phyloP scores from a whole-genome alignment of 2,113 vertebrate species.

The Nibea coibor region DNA sequence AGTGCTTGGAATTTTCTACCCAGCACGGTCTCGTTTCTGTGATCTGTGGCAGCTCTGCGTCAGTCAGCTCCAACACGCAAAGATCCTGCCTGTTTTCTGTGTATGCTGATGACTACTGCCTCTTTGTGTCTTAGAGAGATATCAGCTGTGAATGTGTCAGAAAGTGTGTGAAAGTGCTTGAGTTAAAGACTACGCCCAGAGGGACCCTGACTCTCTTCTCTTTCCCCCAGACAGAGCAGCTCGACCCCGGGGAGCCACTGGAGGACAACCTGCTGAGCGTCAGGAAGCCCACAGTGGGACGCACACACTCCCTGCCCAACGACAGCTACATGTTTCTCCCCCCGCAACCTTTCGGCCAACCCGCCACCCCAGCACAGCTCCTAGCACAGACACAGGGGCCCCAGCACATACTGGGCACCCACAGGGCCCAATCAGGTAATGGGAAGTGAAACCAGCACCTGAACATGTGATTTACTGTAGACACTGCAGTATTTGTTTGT shows the following conservation, averaged over 20 bases:
- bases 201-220: conserved; percentile 40
- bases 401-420: conserved; percentile 71
- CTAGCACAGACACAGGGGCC: conserved; percentile 80
- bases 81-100: conserved; percentile 65
- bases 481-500: not conserved
- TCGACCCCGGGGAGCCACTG: conserved; percentile 39
- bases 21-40: conserved; percentile 37
- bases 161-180: conserved; percentile 41
- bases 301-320: conserved; percentile 95
- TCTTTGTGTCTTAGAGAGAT: conserved; percentile 46
- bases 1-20: not conserved
- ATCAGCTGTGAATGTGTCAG: conserved; percentile 49
- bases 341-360: conserved; percentile 38
- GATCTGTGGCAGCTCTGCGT: conserved; percentile 74
- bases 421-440: conserved; percentile 73
- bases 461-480: not conserved
- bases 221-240: conserved; percentile 80
- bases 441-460: too few relatives aligned
- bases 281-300: conserved; percentile 91
- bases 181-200: conserved; percentile 13
- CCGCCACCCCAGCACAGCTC: conserved; percentile 64
- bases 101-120: conserved; percentile 66
- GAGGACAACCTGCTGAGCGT: conserved; percentile 89
- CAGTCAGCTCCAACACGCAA: conserved; percentile 56
- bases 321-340: conserved; percentile 97